Evolutionary conservation across 2,113 vertebrate species (phyloP), one percentile per base, ranked within the genome.

Genomic region (Bubo scandiacus): DNA sequence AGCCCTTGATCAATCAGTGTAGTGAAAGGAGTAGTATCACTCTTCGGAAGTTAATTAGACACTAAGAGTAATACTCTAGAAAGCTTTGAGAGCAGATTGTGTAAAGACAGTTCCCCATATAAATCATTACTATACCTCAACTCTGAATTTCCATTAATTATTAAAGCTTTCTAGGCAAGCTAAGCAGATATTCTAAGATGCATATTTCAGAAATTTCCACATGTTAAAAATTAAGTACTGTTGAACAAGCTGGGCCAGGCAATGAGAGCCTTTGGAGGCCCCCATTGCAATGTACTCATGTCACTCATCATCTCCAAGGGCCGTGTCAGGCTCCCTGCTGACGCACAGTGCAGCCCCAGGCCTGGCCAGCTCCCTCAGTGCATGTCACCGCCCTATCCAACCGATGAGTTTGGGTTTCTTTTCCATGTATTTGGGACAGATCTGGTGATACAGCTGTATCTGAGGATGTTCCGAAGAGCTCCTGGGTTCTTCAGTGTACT

Each of bases 1-100:
- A 96, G 94, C 79, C 95, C 97, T 92, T 97, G 96, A 98, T 98
- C 97, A 98, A 97, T 98, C 96, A 94, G 96, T 43, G 91, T 63
- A 95, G 95, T 79, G 96, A 97, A 94, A 92, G 91, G 86, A 95
- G 92, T 63, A 22, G 81, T 92, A 97, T 97, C 93, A 93, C 81
- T 97, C 96, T 84, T 97, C 43, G 71, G 97, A 98, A 98, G 96
- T 95, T 97, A 98, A 98, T 98, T 97, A 97, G 97, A 98, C 95
- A 95, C 93, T 94, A 87, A 97, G 92, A 97, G 92, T 95, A 97
- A 97, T 84, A 93, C 94, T 98, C 94, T 81, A 87, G 95, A 97
- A 98, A 97, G 97, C 97, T 97, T 90, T 97, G 92, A 95, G 91
- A 98, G 75, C 86, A 66, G 72, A 93, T 86, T 90, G 94, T 95